These are phyloP conservation scores for Formicarius rufipectus DNA, from an alignment of 2,113 vertebrate species.

Conservation along the genomic window DNA sequence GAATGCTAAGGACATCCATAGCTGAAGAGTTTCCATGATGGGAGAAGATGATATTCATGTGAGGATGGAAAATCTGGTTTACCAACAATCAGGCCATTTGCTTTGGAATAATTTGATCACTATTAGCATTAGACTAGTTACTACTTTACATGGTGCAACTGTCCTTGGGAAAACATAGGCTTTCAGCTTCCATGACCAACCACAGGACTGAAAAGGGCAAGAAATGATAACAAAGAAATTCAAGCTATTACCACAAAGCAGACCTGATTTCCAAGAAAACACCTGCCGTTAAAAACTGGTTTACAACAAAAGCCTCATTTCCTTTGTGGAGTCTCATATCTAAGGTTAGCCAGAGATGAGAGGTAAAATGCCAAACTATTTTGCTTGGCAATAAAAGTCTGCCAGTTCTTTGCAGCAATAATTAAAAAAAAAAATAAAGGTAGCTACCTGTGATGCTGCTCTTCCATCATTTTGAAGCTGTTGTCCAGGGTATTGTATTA, in stretches of 20 bases:
- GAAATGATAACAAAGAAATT: not conserved
- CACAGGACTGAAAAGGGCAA: not conserved
- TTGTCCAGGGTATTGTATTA: conserved; percentile 1
- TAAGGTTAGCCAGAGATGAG: not conserved
- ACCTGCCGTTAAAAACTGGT: not conserved
- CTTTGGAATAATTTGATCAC: conserved; percentile 8
- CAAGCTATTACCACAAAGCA: not conserved
- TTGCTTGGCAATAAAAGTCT: not conserved
- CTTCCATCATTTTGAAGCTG: not conserved
- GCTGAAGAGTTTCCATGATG: not conserved
- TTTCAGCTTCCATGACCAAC: not conserved
- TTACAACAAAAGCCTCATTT: not conserved
- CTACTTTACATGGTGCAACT: not conserved
- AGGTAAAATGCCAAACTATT: not conserved
- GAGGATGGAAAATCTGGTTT: conserved; percentile 3
- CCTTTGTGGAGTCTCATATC: not conserved
- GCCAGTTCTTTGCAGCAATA: not conserved
- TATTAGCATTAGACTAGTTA: not conserved
- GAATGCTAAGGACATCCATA: not conserved
- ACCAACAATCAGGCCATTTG: not conserved
- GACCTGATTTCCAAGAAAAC: not conserved
- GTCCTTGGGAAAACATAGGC: not conserved
- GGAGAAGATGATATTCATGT: not conserved
- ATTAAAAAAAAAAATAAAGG: not conserved
- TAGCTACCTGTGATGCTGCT: not conserved